Base-by-base conservation (phyloP, 2,113 vertebrate species). In the Felis catus region DNA sequence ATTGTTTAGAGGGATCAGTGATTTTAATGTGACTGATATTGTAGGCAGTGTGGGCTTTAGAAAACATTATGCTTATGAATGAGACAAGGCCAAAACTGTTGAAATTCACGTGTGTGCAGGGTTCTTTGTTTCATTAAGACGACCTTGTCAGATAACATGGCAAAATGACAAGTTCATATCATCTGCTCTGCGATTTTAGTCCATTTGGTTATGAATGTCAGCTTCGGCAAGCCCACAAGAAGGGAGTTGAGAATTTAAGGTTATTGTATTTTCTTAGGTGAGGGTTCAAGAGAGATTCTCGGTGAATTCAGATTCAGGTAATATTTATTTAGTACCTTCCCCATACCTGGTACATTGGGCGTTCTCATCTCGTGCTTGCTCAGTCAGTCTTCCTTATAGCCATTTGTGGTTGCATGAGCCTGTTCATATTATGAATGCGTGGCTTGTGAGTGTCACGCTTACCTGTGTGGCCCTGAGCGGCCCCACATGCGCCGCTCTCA, bases 21-120 rank as follows among this genome's bases (percentile, higher is more conserved):
- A 70, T 94, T 76, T 97, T 76, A 95, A 90, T 68, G 45, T 93
- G 78, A 84, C 39, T 87, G 76, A 89, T 90, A 63, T 48, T 5
- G 63, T 71, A 53, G 23, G 63, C 6, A 73, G 36, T 94, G n/a
- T 9, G 11, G 41, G 87, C 48, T 70, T 58, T 4, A 7, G 83
- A 53, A 92, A 87, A 48, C 53, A 63, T 71, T 45, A 55, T 29
- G 53, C n/a, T 97, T 73, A 23, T 31, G 48, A 91, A 73, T 36
- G 7, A 53, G 85, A 11, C 65, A 90, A 81, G 87, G 36, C n/a
- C 71, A 55, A 66, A 23, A 71, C 7, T 55, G 33, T 58, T 86
- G 68, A 96, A 86, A 51, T 85, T 95, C 68, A 95, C 39, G 33
- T 68, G 14, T 27, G 1, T 31, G 2, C 5, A 39, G 45, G 51